Base-by-base conservation (phyloP, 2,888 invertebrate species). In the Adineta ricciae region DNA sequence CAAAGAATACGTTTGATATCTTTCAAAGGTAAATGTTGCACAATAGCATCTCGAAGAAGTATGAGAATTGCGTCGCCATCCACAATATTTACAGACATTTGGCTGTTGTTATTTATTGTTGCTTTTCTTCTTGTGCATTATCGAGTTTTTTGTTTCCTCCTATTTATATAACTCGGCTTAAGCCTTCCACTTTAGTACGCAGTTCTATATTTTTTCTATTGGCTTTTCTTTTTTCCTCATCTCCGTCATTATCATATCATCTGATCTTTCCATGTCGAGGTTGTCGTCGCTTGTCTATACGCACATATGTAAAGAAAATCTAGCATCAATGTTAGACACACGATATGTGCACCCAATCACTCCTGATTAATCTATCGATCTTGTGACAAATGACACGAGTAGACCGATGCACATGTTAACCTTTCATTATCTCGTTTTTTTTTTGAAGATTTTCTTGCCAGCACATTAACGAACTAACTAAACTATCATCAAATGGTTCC, bases 31-130 rank as follows among this genome's bases (percentile, higher is more conserved):
- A 95, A 94, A 93, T 95, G 94, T 84, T 94, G 93, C 87, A 95
- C 95, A 90, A 96, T 95, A 89, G 94, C 94, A 92, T 96, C 96
- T 0, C 95, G 95, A 87, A 96, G 92, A 90, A 95, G 94, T 41
- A 78, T 36, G 14, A 78, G 14, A n/a, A 78, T 21, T n/a, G 78
- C 38, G 41, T 78, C 78, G 7, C 41, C 41, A 41, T 78, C 78
- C 7, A 1, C 19, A 27, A 14, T 32, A 19, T 64, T 64, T 32
- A 2, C 27, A 64, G 64, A 14, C 64, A 64, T 64, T 64, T 1
- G 27, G 3, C 32, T 64, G 32, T 27, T 19, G 19, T 11, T 14
- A 7, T n/a, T n/a, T n/a, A n/a, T 16, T 19, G 14, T 64, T 64
- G 3, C 3, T 5, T 32, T 32, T 16, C 27, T 64, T 64, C 14